Base-by-base conservation (phyloP, 2,888 invertebrate genomes). In the Ochlodes sylvanus region DNA sequence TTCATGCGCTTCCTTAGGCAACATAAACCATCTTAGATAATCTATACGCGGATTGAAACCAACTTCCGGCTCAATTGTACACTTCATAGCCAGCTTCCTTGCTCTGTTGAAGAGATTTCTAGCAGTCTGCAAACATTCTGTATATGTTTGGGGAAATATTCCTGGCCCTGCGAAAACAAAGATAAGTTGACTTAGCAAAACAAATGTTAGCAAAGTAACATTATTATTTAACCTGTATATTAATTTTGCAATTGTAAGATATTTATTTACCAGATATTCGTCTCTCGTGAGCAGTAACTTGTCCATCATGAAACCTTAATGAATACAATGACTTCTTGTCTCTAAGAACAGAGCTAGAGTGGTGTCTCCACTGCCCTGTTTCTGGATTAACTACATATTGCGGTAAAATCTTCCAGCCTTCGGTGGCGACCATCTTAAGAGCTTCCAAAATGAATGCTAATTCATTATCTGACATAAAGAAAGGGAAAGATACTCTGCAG, bases 301-400 rank as follows among this genome's bases (percentile, higher is more conserved):
- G 95, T 0, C 97, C 97, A 74, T 96, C 95, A 27, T 94, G 94
- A 82, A 97, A 97, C 67, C 96, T 94, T 58, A 98, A 94, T 9
- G 96, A 95, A 69, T 96, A 95, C 67, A 98, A 90, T 94, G 97
- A 98, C 84, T 97, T 97, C 58, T 97, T 94, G 77, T 98, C 98
- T 80, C 96, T 96, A 73, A 97, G 95, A 6, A 96, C 94, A 58
- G 96, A 94, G 83, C 97, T 97, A 0, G 96, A 95, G 78, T 96
- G 96, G 81, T 98, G 98, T 71, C 96, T 95, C 98, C 98, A 98
- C 84, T 98, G 98, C 0, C 97, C 98, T 0, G 97, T 98, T 82
- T 97, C 96, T 6, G 97, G 95, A 82, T 98, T 97, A n/a, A 98
- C 95, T 10, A 96, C 94, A 83, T 98, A 98, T 84, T 98, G 97